Evolutionary conservation across 2,888 invertebrate genomes (phyloP).

Genomic region (Tetranychus piercei): DNA sequence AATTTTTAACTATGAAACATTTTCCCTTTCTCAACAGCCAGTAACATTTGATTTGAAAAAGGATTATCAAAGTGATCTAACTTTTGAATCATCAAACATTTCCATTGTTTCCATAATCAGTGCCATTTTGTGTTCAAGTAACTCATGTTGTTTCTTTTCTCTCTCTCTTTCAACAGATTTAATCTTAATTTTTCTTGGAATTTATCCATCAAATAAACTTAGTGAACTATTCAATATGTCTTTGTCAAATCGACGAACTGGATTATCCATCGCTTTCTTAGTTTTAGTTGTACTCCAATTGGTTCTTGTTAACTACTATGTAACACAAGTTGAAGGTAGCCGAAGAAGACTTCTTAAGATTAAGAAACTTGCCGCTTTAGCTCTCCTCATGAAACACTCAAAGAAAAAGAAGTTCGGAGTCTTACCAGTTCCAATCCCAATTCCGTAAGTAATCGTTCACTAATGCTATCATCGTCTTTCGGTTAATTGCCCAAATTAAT

Average conservation of each 20-base stretch:
- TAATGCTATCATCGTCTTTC: background rate
- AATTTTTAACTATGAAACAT: no score
- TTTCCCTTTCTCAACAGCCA: no score
- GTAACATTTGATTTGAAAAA: background rate
- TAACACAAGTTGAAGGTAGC: constrained; percentile 3
- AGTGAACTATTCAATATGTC: background rate
- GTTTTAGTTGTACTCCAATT: constrained; percentile 7
- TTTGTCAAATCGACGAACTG: background rate
- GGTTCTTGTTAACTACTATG: constrained; percentile 9
- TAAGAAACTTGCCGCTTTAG: constrained; percentile 15
- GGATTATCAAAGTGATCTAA: background rate
- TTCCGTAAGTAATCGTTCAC: background rate
- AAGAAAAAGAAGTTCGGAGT: constrained; percentile 11
- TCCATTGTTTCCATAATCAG: background rate
- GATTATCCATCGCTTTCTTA: constrained; percentile 3
- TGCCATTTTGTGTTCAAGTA: background rate
- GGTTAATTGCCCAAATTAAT: background rate
- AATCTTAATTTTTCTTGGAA: background rate
- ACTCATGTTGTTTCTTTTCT: background rate
- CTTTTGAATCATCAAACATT: background rate
- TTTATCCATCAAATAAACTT: background rate
- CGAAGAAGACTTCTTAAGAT: constrained; percentile 9
- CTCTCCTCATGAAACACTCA: constrained; percentile 10
- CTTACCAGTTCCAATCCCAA: constrained; percentile 6
- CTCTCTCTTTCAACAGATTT: background rate